Evolutionary conservation across 2,113 vertebrate genomes (phyloP), one percentile per base, ranked within the genome.

Genomic region (Hemibates koningsi): DNA sequence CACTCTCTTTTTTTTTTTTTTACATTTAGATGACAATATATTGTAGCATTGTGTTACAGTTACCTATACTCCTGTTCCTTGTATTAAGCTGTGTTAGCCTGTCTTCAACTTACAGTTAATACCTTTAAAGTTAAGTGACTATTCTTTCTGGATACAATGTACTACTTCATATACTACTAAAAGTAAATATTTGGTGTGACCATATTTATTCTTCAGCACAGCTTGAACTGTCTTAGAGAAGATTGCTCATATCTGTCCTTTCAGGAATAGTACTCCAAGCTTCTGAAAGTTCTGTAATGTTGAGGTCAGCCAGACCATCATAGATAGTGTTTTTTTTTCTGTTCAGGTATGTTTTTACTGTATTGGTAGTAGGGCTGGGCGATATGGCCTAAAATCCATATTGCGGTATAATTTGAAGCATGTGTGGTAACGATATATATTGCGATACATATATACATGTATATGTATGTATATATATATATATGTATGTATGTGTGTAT

Each of bases 401-500:
- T 52, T 9, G 5, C 8, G 8, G 17, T 52, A 52, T n/a, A 52
- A 52, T 52, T n/a, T n/a, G 5, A 53, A 53, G 19, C 2, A 53
- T 21, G 52, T 21, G 52, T 53, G 52, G 19, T 21, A 21, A 53
- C 5, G 1, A 53, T 53, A 21, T 11, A 21, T 53, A 21, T 53
- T n/a, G n/a, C n/a, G n/a, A 21, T 53, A 53, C 2, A 53, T 53
- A 10, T 52, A n/a, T 52, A n/a, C 0, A 52, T 52, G 0, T 52
- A 9, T 50, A 19, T 50, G 0, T 24, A 3, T 24, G 3, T 24
- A 24, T 24, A 3, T 24, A 24, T 24, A 3, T 24, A 24, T 24
- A 21, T 24, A 3, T 24, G 24, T 24, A 3, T 24, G 24, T 0
- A 1, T 41, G 0, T 1, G 1, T 43, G 0, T 43, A 0, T 43